Evolutionary conservation across 2,888 invertebrate species (phyloP).

Genomic region (Drosophila mimica): DNA sequence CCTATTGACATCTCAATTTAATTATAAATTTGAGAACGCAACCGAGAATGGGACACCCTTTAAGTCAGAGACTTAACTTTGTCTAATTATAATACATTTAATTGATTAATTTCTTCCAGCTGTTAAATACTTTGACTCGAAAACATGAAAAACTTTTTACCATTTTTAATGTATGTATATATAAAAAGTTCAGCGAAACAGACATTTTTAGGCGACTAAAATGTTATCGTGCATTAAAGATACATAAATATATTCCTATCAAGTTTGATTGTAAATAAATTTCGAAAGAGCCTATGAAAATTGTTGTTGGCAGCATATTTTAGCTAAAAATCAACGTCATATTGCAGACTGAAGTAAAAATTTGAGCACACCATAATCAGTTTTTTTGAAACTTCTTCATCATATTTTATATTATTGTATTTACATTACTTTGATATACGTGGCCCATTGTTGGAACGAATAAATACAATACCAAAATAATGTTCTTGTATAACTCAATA

Average conservation of each 20-base stretch:
- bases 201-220: too few relatives aligned
- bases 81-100: not conserved
- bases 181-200: too few relatives aligned
- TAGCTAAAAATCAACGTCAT: not conserved
- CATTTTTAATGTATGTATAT: too few relatives aligned
- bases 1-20: not conserved
- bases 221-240: too few relatives aligned
- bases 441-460: fast-evolving
- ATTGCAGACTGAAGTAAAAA: not conserved
- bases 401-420: too few relatives aligned
- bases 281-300: not conserved
- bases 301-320: not conserved
- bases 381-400: not conserved
- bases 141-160: not conserved
- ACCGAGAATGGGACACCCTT: not conserved
- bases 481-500: not conserved
- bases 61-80: not conserved
- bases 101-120: not conserved
- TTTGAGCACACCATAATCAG: not conserved
- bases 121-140: not conserved
- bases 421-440: not conserved
- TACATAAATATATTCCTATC: too few relatives aligned
- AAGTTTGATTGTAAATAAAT: too few relatives aligned
- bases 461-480: not conserved
- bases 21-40: not conserved